Evolutionary conservation across 2,888 invertebrate genomes (phyloP).

Genomic region (Protonemura montana): DNA sequence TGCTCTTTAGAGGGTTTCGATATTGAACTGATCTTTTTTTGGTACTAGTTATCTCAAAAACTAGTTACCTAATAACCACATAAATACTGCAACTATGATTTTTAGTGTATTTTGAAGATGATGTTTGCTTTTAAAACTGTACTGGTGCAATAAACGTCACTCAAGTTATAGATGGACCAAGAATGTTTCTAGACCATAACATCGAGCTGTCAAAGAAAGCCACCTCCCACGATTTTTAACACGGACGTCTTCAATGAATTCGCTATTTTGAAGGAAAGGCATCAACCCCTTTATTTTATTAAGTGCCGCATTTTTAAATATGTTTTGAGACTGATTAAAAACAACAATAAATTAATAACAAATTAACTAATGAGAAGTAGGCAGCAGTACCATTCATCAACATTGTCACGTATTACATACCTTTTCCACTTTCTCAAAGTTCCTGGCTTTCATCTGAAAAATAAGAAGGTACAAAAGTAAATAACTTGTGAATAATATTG

Average conservation of each 20-base stretch:
- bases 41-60: too few species aligned
- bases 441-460: conserved; percentile 94
- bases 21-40: too few species aligned
- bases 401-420: conserved; percentile 66
- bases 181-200: background rate
- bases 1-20: too few species aligned
- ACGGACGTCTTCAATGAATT: conserved; percentile 51
- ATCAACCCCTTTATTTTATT: background rate
- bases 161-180: too few species aligned
- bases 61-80: too few species aligned
- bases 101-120: too few species aligned
- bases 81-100: too few species aligned
- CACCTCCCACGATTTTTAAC: conserved; percentile 60
- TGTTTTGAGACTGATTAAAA: background rate
- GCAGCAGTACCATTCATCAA: background rate
- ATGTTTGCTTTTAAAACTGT: too few species aligned
- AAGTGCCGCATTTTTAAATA: background rate
- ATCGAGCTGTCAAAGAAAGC: conserved; percentile 53
- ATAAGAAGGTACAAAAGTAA: conserved; percentile 41
- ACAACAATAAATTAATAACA: background rate
- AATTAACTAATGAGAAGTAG: background rate
- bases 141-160: too few species aligned
- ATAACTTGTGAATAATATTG: too few species aligned
- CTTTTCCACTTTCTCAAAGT: conserved; percentile 99
- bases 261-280: conserved; percentile 29